Evolutionary conservation across 2,888 invertebrate species (phyloP).

Genomic region (Tanytarsus gracilentus): DNA sequence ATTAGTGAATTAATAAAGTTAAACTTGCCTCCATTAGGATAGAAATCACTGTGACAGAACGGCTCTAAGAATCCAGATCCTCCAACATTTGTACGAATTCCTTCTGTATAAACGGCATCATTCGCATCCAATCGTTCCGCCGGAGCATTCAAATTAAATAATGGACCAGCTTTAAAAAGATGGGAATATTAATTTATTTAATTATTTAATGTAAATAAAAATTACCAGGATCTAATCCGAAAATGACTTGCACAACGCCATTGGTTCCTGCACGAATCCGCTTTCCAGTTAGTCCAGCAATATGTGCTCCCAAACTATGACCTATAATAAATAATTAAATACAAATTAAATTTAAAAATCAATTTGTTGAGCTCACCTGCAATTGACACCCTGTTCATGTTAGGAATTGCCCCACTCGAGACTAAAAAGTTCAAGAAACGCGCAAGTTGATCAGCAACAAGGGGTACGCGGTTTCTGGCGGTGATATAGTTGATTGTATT

Average conservation of each 20-base stretch:
- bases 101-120: constrained; percentile 25
- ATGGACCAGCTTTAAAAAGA: constrained; percentile 11
- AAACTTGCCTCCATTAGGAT: constrained; percentile 17
- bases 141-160: not conserved
- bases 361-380: not conserved
- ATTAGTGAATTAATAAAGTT: no score
- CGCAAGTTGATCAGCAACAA: not conserved
- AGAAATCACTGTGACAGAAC: not conserved
- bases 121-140: not conserved
- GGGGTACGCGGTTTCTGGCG: constrained; percentile 41
- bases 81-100: constrained; percentile 3
- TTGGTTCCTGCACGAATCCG: constrained; percentile 34
- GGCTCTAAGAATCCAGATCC: constrained; percentile 5
- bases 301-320: constrained; percentile 48
- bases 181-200: not conserved
- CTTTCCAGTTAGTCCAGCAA: constrained; percentile 48
- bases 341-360: not conserved
- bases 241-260: constrained; percentile 47
- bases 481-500: constrained; percentile 46
- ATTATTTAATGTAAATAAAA: no score
- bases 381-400: not conserved
- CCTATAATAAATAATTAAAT: constrained; percentile 43
- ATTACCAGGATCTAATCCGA: constrained; percentile 34
- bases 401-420: not conserved
- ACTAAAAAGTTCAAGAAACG: constrained; percentile 14